These are phyloP conservation scores for Enteromius radiatus DNA, from an alignment of 2,797 vertebrate species.

Conservation along the genomic window DNA sequence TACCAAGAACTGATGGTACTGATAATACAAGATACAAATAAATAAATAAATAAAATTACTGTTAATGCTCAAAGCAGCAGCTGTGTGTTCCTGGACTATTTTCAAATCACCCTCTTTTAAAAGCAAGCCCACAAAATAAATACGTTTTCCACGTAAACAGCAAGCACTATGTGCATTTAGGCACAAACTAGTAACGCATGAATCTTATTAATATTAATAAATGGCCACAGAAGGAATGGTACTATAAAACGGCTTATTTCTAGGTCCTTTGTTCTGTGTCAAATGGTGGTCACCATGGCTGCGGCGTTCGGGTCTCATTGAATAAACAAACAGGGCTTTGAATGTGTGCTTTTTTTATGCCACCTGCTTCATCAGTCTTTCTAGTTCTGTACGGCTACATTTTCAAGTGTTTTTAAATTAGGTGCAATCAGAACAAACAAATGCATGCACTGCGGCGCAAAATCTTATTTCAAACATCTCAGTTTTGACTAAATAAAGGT, in stretches of 20 bases:
- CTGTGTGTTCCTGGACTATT: not conserved
- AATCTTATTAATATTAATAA: slow-evolving; percentile 18
- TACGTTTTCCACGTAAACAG: not conserved
- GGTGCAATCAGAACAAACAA: slow-evolving; percentile 19
- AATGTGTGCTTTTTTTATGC: slow-evolving; percentile 57
- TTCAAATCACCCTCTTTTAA: slow-evolving; percentile 1
- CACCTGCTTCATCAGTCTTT: slow-evolving; percentile 38
- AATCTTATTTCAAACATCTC: slow-evolving; percentile 12
- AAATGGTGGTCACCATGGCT: slow-evolving; percentile 68
- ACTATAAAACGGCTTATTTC: slow-evolving; percentile 38
- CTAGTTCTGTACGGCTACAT: not conserved
- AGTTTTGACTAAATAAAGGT: not conserved
- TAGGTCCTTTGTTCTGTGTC: slow-evolving; percentile 56
- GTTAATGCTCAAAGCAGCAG: not conserved
- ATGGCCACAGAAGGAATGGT: not conserved
- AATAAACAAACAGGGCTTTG: slow-evolving; percentile 71
- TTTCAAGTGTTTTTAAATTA: slow-evolving; percentile 30
- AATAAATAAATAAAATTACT: too few relatives aligned
- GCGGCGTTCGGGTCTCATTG: slow-evolving; percentile 65
- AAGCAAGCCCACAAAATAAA: not conserved
- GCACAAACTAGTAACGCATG: not conserved
- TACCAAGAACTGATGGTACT: not conserved
- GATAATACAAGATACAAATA: too few relatives aligned
- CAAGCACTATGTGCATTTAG: not conserved
- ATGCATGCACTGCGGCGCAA: not conserved